These are phyloP conservation scores for Parauchenoglanis ngamensis DNA, from an alignment of 2,797 vertebrate genomes.

Conservation along the genomic window DNA sequence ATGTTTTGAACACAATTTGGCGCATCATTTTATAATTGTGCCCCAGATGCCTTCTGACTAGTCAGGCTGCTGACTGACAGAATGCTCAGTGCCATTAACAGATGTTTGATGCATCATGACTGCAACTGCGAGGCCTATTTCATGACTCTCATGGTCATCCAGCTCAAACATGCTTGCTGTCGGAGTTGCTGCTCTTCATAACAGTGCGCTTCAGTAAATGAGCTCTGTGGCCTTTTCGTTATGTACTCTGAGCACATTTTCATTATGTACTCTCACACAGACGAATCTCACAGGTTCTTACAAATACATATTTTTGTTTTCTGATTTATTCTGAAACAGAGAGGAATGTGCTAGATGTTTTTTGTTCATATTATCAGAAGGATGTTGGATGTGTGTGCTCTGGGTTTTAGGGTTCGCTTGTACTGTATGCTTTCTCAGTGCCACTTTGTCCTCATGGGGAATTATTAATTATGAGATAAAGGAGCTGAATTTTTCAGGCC, in stretches of 20 bases:
- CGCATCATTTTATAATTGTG: not conserved
- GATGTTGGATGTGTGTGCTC: not conserved
- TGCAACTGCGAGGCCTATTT: not conserved
- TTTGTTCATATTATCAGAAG: not conserved
- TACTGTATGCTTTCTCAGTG: not conserved
- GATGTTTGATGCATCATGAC: not conserved
- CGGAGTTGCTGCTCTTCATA: not conserved
- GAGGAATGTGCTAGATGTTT: not conserved
- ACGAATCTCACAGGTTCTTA: not conserved
- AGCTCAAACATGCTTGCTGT: not conserved
- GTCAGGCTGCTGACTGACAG: not conserved
- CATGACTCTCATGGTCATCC: not conserved
- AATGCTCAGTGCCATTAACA: not conserved
- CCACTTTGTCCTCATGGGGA: not conserved
- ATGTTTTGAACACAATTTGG: not conserved
- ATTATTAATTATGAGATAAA: conserved; percentile 1
- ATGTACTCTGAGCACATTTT: not conserved
- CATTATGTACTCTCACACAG: not conserved
- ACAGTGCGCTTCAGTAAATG: not conserved
- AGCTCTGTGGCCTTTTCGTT: not conserved
- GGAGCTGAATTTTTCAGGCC: not conserved
- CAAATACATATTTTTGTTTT: not conserved
- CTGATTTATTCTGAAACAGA: not conserved
- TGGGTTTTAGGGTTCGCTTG: not conserved
- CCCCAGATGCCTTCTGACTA: not conserved